Percentiles rank a stretch among this genome's conserved stretches.
Conservation (phyloP, 2,888 invertebrate genomes). For the Deilephila elpenor region DNA sequence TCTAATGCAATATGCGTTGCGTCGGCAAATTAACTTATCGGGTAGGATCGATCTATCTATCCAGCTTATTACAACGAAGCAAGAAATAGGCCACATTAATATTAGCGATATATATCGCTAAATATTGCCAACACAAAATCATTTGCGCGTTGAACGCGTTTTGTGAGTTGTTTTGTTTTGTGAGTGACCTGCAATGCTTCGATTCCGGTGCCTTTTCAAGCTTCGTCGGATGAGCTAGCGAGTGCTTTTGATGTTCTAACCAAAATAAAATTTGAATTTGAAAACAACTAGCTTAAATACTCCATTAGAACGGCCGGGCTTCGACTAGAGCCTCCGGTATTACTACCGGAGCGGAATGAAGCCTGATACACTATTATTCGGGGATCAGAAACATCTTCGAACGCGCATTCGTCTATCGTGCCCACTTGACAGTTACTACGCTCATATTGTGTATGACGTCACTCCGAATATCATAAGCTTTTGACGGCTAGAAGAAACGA, state of each 20-base stretch:
- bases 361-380: not conserved
- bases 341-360: not conserved
- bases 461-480: too few species aligned
- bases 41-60: too few species aligned
- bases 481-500: not conserved
- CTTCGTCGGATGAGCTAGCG: slow-evolving; percentile 6
- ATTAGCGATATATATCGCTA: too few species aligned
- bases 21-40: too few species aligned
- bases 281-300: not conserved
- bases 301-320: not conserved
- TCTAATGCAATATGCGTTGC: too few species aligned
- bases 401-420: not conserved
- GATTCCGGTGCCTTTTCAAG: not conserved
- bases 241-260: not conserved
- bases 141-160: not conserved
- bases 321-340: not conserved
- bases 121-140: not conserved
- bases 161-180: not conserved
- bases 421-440: too few species aligned
- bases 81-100: not conserved
- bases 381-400: not conserved
- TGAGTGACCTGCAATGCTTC: not conserved
- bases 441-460: not conserved
- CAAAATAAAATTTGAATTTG: slow-evolving; percentile 1
- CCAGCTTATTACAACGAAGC: too few species aligned